A percentile compares a stretch with the other conserved stretches of the same genome.
phyloP scores from a whole-genome alignment of 2,113 vertebrate species.

The Otus sunia region DNA sequence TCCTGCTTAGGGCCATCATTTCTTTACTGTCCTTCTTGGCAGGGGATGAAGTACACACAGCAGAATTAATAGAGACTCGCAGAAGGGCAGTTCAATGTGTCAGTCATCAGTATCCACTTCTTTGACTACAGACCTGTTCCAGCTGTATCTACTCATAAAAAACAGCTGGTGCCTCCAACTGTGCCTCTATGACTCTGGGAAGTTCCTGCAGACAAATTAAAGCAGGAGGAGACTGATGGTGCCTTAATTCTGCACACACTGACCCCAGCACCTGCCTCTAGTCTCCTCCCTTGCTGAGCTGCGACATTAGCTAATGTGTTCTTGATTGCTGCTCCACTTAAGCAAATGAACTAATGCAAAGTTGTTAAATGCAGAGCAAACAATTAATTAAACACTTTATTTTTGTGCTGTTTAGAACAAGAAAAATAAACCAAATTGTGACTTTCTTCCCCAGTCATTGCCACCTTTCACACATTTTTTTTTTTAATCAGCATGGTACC shows the following conservation, averaged over 20 bases:
- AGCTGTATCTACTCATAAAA: slow-evolving; percentile 4
- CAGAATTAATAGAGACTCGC: neutral
- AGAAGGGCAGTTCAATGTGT: neutral
- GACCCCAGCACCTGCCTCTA: slow-evolving; percentile 2
- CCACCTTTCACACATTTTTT: neutral
- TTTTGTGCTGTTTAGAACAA: neutral
- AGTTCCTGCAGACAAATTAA: slow-evolving; percentile 40
- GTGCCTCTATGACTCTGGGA: neutral
- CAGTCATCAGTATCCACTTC: neutral
- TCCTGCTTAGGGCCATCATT: neutral
- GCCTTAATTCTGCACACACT: neutral
- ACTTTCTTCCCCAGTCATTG: neutral
- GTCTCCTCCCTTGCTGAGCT: neutral
- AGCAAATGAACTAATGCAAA: slow-evolving; percentile 31
- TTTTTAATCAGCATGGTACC: neutral
- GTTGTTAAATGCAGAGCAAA: slow-evolving; percentile 49
- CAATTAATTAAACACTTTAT: slow-evolving; percentile 51
- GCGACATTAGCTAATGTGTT: slow-evolving; percentile 6
- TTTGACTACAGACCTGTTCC: slow-evolving; percentile 35
- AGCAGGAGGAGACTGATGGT: neutral
- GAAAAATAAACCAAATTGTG: neutral
- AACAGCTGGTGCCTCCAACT: neutral
- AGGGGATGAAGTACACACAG: neutral
- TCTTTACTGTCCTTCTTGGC: neutral
- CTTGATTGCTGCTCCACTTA: slow-evolving; percentile 33